phyloP scores from a whole-genome alignment of 1,140 invertebrate genomes.

The Conus betulinus region DNA sequence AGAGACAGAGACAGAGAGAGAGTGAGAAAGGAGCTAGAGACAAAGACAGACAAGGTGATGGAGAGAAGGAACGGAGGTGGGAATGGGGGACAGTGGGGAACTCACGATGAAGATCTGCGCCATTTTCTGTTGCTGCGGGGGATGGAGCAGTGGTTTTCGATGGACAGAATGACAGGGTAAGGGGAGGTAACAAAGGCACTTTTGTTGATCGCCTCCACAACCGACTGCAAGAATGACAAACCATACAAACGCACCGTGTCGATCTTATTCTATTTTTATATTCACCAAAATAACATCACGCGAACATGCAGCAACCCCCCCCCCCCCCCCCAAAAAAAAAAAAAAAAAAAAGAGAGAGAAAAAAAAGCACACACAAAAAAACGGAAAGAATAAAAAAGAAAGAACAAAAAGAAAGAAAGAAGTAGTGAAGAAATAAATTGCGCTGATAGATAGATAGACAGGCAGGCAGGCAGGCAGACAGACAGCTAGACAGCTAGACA shows the following conservation, averaged over 20 bases:
- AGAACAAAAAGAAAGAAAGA: neutral
- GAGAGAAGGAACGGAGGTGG: neutral
- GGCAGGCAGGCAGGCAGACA: no score
- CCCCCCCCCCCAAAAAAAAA: neutral
- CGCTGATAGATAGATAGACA: no score
- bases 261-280: neutral
- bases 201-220: slow-evolving; percentile 94
- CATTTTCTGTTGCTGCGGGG: slow-evolving; percentile 94
- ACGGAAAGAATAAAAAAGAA: neutral
- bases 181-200: slow-evolving; percentile 93
- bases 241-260: neutral
- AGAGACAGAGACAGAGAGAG: neutral
- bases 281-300: neutral
- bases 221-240: slow-evolving; percentile 77
- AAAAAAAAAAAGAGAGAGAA: neutral
- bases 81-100: slow-evolving; percentile 17
- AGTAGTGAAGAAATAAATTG: neutral
- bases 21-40: neutral
- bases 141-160: slow-evolving; percentile 97
- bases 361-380: neutral
- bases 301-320: neutral
- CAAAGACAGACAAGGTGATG: neutral
- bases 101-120: slow-evolving; percentile 93
- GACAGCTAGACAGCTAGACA: no score
- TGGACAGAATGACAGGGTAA: slow-evolving; percentile 94